These are phyloP conservation scores for Tupaia chinensis DNA, from an alignment of 2,113 vertebrate species.

Conservation along the genomic window DNA sequence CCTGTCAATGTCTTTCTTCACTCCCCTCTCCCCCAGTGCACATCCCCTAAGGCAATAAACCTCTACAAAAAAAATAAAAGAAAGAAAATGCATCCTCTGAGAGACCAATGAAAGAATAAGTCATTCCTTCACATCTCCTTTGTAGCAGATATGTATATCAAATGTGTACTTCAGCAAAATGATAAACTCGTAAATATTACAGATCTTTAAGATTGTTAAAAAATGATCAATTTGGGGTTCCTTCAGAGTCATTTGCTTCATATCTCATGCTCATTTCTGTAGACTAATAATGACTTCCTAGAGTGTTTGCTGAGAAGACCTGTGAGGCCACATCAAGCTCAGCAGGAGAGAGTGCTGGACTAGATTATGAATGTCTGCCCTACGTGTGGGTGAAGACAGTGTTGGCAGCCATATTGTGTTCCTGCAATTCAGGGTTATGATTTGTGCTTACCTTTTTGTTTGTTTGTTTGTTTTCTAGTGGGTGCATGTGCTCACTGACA, in stretches of 20 bases:
- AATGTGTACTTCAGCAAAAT: conserved; percentile 27
- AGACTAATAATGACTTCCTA: neutral
- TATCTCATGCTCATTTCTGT: neutral
- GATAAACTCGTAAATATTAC: neutral
- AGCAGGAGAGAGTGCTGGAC: neutral
- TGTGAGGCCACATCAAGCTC: neutral
- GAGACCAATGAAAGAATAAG: neutral
- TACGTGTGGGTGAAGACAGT: neutral
- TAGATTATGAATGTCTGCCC: neutral
- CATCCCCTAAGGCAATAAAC: too few relatives aligned
- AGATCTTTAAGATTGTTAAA: neutral
- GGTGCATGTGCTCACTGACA: too few relatives aligned
- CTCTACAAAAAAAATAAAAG: too few relatives aligned
- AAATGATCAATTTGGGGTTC: neutral
- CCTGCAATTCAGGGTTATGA: neutral
- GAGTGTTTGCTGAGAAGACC: neutral
- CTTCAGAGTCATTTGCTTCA: neutral
- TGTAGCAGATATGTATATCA: neutral
- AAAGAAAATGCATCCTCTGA: neutral
- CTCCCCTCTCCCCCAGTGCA: too few relatives aligned
- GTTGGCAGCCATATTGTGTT: neutral
- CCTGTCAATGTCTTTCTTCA: too few relatives aligned
- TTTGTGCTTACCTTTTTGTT: neutral
- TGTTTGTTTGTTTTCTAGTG: too few relatives aligned
- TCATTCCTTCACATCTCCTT: neutral